Conservation (phyloP, 2,113 vertebrate species). For the Malurus alboscapulatus region DNA sequence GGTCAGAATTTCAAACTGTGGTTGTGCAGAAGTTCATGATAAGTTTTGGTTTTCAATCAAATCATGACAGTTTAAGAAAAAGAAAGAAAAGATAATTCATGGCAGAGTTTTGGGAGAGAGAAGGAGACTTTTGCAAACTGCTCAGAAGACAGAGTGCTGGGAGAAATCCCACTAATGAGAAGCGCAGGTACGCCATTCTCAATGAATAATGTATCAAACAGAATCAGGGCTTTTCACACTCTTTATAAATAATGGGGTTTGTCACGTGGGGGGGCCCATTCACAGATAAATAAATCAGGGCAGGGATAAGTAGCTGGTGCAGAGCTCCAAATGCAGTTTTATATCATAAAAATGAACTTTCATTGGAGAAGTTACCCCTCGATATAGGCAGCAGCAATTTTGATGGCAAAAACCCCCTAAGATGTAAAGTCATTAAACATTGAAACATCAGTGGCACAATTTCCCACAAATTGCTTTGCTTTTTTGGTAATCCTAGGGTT, state of each 20-base stretch:
- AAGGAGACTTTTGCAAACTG: neutral
- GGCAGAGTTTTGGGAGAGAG: neutral
- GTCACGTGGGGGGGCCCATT: neutral
- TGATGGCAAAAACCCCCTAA: neutral
- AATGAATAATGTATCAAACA: neutral
- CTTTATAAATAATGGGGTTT: neutral
- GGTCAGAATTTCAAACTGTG: neutral
- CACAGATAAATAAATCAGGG: neutral
- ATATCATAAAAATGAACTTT: neutral
- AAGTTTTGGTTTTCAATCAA: neutral
- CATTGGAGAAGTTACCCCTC: neutral
- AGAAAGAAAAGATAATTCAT: neutral
- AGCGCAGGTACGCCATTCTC: neutral
- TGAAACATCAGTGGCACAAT: neutral
- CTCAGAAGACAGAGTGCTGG: neutral
- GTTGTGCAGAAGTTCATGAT: neutral
- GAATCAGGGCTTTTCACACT: neutral
- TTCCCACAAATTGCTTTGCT: neutral
- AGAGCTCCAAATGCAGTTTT: neutral
- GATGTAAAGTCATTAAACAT: fast-evolving
- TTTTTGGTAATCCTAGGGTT: fast-evolving
- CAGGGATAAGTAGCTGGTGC: neutral
- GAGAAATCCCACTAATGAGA: neutral
- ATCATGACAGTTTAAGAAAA: neutral
- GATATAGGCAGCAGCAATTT: neutral